These are phyloP conservation scores for Clinocottus analis DNA, from an alignment of 2,113 vertebrate species.

Conservation along the genomic window DNA sequence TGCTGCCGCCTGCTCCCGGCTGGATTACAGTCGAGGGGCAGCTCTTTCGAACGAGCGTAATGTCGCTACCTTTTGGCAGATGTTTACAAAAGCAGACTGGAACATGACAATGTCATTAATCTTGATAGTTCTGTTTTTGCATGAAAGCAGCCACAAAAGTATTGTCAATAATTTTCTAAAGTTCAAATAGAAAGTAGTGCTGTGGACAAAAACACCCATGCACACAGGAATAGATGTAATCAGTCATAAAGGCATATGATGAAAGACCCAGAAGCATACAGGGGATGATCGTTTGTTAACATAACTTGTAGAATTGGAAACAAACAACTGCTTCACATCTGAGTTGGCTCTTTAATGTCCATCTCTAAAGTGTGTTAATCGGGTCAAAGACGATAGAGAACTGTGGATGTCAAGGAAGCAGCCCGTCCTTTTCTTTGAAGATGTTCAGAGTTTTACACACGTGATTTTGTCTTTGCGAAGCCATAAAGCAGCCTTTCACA, in stretches of 20 bases:
- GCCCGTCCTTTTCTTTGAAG: not conserved
- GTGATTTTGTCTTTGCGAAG: not conserved
- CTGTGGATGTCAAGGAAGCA: not conserved
- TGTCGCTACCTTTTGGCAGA: constrained; percentile 19
- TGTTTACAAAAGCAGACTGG: not conserved
- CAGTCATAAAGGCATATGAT: not conserved
- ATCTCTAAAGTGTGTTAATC: not conserved
- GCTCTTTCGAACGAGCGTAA: no score
- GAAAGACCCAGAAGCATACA: no score
- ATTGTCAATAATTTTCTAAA: not conserved
- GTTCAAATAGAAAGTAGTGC: not conserved
- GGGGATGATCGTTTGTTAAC: not conserved
- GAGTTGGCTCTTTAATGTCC: not conserved
- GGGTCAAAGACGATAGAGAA: not conserved
- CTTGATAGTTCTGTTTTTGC: not conserved
- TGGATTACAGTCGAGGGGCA: no score
- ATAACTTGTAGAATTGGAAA: not conserved
- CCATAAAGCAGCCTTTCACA: not conserved
- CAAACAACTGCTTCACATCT: not conserved
- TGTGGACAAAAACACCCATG: not conserved
- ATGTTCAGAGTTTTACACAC: not conserved
- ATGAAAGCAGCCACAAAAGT: not conserved
- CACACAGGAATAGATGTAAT: not conserved
- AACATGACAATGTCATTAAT: not conserved
- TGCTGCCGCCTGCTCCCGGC: no score